Percentiles rank a stretch among this genome's conserved stretches.
Conservation (phyloP, 2,797 vertebrate species). For the Sebastes taczanowskii region DNA sequence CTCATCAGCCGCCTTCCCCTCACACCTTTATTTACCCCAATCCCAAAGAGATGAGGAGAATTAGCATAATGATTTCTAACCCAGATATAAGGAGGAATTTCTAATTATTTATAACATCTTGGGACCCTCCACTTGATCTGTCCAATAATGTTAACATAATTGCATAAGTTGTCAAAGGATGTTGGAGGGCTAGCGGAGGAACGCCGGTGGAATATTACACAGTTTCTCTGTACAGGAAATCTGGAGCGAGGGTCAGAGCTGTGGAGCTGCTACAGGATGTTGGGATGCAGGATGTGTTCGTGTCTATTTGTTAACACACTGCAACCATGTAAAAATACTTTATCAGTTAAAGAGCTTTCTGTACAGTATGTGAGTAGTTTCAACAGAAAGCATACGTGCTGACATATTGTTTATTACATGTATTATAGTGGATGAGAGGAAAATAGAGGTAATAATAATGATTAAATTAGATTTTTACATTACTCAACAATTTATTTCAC, state of each 20-base stretch:
- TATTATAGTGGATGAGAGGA: not conserved
- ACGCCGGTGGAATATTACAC: conserved; percentile 69
- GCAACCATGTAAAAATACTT: not conserved
- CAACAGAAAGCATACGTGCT: not conserved
- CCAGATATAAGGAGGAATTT: conserved; percentile 86
- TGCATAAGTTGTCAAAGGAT: conserved; percentile 82
- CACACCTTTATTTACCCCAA: conserved; percentile 87
- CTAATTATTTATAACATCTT: conserved; percentile 89
- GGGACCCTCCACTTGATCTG: conserved; percentile 85
- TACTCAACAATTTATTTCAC: not conserved
- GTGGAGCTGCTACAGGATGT: conserved; percentile 15
- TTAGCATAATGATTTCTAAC: conserved; percentile 87
- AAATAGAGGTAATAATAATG: conserved; percentile 11
- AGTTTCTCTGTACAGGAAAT: conserved; percentile 51
- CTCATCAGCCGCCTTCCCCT: conserved; percentile 79
- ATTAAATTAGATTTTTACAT: conserved; percentile 30
- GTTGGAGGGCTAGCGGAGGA: conserved; percentile 70
- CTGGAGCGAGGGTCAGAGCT: conserved; percentile 48
- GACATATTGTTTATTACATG: not conserved
- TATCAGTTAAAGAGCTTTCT: not conserved
- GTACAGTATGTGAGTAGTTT: not conserved
- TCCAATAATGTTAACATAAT: conserved; percentile 90
- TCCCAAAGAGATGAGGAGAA: conserved; percentile 81
- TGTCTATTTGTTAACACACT: not conserved
- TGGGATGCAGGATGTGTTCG: conserved; percentile 20